Evolutionary conservation across 2,113 vertebrate genomes (phyloP).

Genomic region (Thunnus maccoyii): DNA sequence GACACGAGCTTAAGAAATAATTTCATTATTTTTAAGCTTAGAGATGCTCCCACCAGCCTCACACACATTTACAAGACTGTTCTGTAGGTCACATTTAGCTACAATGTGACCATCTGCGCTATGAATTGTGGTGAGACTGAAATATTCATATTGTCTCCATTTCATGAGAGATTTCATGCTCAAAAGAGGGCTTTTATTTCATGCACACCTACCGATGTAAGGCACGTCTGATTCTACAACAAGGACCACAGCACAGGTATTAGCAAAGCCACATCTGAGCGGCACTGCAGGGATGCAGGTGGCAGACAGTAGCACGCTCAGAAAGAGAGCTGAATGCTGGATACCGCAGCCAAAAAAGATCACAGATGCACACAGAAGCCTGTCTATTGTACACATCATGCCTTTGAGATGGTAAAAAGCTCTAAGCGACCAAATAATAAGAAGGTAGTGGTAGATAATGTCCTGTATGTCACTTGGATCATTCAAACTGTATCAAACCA

Average conservation of each 20-base stretch:
- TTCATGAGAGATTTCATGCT: conserved; percentile 37
- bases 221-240: conserved; percentile 54
- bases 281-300: conserved; percentile 57
- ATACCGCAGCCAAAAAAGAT: conserved; percentile 59
- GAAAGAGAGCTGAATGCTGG: conserved; percentile 50
- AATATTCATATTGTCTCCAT: conserved; percentile 32
- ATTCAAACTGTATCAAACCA: background rate
- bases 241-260: conserved; percentile 61
- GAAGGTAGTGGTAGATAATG: background rate
- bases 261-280: conserved; percentile 76
- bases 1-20: background rate
- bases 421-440: background rate
- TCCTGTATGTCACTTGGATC: background rate
- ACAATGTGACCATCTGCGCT: conserved; percentile 64
- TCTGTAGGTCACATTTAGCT: conserved; percentile 18
- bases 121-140: conserved; percentile 49
- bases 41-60: conserved; percentile 4
- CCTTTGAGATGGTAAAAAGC: conserved; percentile 38
- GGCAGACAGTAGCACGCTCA: conserved; percentile 47
- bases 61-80: conserved; percentile 12
- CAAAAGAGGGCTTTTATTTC: conserved; percentile 63
- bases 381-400: conserved; percentile 33
- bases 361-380: conserved; percentile 66
- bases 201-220: conserved; percentile 59
- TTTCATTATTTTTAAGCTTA: background rate